Evolutionary conservation across 2,888 invertebrate species (phyloP), one percentile per base, ranked within the genome.

Genomic region (Drosophila merina): DNA sequence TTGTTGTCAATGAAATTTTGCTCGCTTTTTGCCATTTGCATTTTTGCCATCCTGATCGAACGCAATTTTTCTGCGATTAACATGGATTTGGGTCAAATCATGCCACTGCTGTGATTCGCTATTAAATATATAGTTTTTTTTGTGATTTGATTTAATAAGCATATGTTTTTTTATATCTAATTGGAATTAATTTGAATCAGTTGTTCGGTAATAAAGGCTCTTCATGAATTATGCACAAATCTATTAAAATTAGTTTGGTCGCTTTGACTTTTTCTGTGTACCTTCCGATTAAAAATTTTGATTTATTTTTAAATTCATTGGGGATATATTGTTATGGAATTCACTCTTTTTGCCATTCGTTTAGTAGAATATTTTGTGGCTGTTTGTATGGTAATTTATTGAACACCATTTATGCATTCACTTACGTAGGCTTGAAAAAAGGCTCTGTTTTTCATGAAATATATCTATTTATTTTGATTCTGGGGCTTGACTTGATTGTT

Each of bases 31-130:
- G 26, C 26, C 40, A 58, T 62, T 79, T 57, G 60, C 74, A 57
- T 28, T 28, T 28, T 28, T 28, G 28, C 28, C 28, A 28, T 48
- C 52, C 62, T 38, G 49, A 59, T 73, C 50, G 47, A 33, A 45
- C 30, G 36, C 31, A 30, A 45, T 62, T 26, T 63, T 45, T 60
- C 28, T n/a, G n/a, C 38, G 38, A 64, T 52, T 64, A 64, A 47
- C 26, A 64, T 52, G 36, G 64, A 64, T 52, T 64, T 66, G 5
- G 64, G 64, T 66, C 66, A 64, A 64, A 47, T 5, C n/a, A 9
- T 10, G 20, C 4, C 26, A 57, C 38, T 9, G 1, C 26, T 14
- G 25, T 12, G 51, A 28, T 51, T 50, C 14, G 42, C 25, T 31
- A 36, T 50, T 50, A 47, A 49, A 8, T 10, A 5, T 14, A 20